These are phyloP conservation scores for Carettochelys insculpta DNA, from an alignment of 2,113 vertebrate genomes.

Conservation along the genomic window DNA sequence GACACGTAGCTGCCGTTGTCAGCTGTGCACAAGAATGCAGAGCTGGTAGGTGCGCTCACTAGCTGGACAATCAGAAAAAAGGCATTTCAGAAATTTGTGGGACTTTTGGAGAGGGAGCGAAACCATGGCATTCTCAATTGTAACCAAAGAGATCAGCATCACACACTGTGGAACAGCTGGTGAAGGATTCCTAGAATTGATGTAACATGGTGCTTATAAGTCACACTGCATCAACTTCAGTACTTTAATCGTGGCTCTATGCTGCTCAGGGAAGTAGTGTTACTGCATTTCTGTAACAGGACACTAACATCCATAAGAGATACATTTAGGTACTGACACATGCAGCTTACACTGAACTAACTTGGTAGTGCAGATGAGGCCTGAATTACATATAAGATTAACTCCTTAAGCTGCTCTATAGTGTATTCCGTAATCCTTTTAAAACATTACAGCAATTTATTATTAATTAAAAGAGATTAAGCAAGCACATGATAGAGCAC, in stretches of 20 bases:
- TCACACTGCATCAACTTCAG: background rate
- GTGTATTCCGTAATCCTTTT: slow-evolving; percentile 8
- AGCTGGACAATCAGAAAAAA: background rate
- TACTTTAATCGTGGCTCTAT: background rate
- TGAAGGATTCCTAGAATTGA: background rate
- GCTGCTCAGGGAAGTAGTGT: background rate
- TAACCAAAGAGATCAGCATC: background rate
- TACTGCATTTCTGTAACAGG: background rate
- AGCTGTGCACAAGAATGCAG: background rate
- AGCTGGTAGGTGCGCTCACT: background rate
- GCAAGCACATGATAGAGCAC: background rate
- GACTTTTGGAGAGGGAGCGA: background rate
- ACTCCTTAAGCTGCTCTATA: background rate
- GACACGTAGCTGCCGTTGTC: background rate
- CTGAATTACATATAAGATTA: background rate
- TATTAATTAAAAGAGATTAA: background rate
- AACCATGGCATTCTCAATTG: background rate
- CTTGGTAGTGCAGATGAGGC: background rate
- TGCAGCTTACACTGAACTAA: background rate
- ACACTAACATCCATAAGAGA: background rate
- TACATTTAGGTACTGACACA: background rate
- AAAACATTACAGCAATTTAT: background rate
- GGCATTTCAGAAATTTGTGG: background rate
- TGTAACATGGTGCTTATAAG: too few relatives aligned
- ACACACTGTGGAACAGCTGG: background rate